phyloP scores from a whole-genome alignment of 2,797 vertebrate species.

The Staurois parvus region DNA sequence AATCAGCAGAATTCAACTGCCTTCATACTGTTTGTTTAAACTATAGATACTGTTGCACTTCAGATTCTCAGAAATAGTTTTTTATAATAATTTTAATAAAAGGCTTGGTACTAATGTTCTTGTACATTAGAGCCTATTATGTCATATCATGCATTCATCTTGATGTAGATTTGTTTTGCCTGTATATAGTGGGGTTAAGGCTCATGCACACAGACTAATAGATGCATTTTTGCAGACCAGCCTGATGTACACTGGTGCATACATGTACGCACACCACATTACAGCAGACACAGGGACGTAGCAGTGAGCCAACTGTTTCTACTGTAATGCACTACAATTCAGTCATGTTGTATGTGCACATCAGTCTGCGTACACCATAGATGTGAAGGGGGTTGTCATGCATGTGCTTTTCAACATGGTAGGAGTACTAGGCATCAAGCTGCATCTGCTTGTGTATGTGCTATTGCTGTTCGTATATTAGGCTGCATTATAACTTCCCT shows the following conservation, averaged over 20 bases:
- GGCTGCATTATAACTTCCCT: not conserved
- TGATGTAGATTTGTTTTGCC: not conserved
- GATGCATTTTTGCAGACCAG: not conserved
- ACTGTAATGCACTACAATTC: not conserved
- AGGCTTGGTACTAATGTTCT: not conserved
- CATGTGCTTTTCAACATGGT: too few species aligned
- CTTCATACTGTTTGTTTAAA: not conserved
- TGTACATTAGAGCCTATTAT: too few species aligned
- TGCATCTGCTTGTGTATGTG: too few species aligned
- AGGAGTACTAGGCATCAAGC: not conserved
- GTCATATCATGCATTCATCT: not conserved
- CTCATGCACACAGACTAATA: not conserved
- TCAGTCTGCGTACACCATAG: not conserved
- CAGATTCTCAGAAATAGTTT: not conserved
- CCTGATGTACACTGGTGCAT: not conserved
- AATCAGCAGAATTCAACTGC: not conserved
- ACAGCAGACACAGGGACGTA: too few species aligned
- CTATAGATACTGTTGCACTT: not conserved
- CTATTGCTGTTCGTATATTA: too few species aligned
- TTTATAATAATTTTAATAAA: too few species aligned
- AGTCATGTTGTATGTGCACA: not conserved
- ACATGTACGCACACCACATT: not conserved
- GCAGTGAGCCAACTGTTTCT: not conserved
- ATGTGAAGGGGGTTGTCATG: not conserved
- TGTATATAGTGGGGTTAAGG: not conserved